These are phyloP conservation scores for Aphaenogaster ashmeadi DNA, from an alignment of 1,140 invertebrate genomes.

Conservation along the genomic window DNA sequence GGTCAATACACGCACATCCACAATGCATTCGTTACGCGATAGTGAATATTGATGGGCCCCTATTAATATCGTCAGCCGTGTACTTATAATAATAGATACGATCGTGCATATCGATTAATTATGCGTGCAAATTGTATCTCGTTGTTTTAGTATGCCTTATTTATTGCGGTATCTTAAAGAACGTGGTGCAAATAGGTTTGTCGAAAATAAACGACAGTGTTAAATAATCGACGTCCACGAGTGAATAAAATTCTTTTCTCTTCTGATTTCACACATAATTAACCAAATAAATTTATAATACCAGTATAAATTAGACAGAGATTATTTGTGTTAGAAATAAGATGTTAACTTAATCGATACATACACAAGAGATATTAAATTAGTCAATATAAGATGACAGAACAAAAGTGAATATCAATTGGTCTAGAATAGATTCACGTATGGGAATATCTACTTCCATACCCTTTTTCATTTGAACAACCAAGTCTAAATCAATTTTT, in stretches of 20 bases:
- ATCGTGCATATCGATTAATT: constrained; percentile 45
- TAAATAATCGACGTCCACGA: not conserved
- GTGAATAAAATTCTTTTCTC: not conserved
- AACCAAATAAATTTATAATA: not conserved
- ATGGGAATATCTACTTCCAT: constrained; percentile 29
- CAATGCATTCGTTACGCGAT: constrained; percentile 41
- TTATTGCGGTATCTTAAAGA: not conserved
- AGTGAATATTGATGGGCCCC: constrained; percentile 45
- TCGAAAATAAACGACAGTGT: too few species aligned
- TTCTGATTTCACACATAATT: not conserved
- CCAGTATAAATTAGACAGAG: not conserved
- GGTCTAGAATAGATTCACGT: constrained; percentile 44
- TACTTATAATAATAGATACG: constrained; percentile 56
- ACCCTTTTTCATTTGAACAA: constrained; percentile 26
- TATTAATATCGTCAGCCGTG: constrained; percentile 28
- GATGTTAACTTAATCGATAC: not conserved
- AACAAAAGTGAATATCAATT: constrained; percentile 61
- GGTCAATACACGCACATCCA: constrained; percentile 21
- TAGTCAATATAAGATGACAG: constrained; percentile 44
- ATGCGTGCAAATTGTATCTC: constrained; percentile 3
- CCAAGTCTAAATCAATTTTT: constrained; percentile 72
- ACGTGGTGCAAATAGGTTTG: not conserved
- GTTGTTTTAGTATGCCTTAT: not conserved
- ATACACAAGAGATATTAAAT: not conserved
- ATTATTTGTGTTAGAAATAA: not conserved